Conservation (phyloP, 23 tunicate species). For the Trididemnum nubilum region DNA sequence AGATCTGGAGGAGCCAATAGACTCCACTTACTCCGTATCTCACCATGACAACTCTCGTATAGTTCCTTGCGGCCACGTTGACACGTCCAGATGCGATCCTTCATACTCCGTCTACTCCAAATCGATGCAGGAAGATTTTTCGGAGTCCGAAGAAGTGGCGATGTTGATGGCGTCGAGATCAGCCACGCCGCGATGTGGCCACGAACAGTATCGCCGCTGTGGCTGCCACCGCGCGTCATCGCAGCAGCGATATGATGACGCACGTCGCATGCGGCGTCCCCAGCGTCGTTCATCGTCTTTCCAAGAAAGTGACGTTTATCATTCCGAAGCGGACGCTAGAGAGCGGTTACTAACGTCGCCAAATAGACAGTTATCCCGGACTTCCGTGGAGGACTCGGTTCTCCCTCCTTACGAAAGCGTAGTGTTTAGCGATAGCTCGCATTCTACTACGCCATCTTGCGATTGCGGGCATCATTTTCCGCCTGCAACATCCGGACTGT, state of each 20-base stretch:
- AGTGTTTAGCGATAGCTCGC: slow-evolving; percentile 5
- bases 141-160: slow-evolving; percentile 65
- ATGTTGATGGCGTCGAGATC: slow-evolving; percentile 21
- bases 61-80: slow-evolving; percentile 19
- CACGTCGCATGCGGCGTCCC: slow-evolving; percentile 13
- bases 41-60: slow-evolving; percentile 36
- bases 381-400: slow-evolving; percentile 25
- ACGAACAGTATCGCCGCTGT: slow-evolving; percentile 6
- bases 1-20: neutral
- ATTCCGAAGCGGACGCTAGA: slow-evolving; percentile 34
- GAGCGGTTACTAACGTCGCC: neutral
- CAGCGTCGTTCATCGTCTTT: slow-evolving; percentile 22
- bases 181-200: neutral
- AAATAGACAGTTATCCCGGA: neutral
- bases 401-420: slow-evolving; percentile 93
- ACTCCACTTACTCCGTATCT: neutral
- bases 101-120: slow-evolving; percentile 1
- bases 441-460: slow-evolving; percentile 21
- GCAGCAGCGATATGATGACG: slow-evolving; percentile 7
- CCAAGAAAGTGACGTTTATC: slow-evolving; percentile 32
- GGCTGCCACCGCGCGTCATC: slow-evolving; percentile 6
- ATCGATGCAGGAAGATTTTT: slow-evolving; percentile 28
- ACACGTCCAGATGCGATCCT: neutral
- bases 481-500: slow-evolving; percentile 23
- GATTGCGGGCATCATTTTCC: slow-evolving; percentile 49